Percentiles rank a stretch among this genome's conserved stretches.
These are phyloP conservation scores for Siderastrea siderea DNA, from an alignment of 92 coral and sea anemone genomes.

Conservation along the genomic window DNA sequence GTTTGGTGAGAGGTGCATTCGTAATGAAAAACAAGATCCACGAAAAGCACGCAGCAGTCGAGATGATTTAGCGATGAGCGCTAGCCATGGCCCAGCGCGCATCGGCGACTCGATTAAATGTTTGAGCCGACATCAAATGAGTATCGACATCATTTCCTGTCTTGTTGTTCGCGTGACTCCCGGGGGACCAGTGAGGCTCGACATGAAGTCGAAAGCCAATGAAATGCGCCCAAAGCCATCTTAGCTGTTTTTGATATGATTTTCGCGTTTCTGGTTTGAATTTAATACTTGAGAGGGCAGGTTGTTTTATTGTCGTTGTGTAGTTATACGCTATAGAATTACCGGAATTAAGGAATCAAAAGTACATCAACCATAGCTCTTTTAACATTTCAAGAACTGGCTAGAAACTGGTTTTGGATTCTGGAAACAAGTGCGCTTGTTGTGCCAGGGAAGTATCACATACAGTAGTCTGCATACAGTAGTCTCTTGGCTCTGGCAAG, in stretches of 20 bases:
- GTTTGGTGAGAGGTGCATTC: not conserved
- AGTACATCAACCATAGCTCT: not conserved
- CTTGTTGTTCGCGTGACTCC: slow-evolving; percentile 60
- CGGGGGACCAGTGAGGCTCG: slow-evolving; percentile 43
- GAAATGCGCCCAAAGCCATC: slow-evolving; percentile 29
- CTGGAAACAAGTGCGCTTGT: not conserved
- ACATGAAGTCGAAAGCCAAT: slow-evolving; percentile 41
- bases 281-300: slow-evolving; percentile 23
- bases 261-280: slow-evolving; percentile 33
- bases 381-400: slow-evolving; percentile 4
- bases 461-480: no score
- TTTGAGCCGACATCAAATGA: slow-evolving; percentile 53
- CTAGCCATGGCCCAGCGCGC: slow-evolving; percentile 46
- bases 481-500: no score
- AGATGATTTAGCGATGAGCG: slow-evolving; percentile 18
- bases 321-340: slow-evolving; percentile 4
- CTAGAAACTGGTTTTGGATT: not conserved
- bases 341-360: slow-evolving; percentile 8
- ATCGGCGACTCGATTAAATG: slow-evolving; percentile 29
- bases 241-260: slow-evolving; percentile 9
- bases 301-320: slow-evolving; percentile 17
- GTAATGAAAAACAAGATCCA: not conserved
- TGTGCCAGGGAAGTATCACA: not conserved
- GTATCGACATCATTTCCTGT: slow-evolving; percentile 61
- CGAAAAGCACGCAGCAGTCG: not conserved